Percentiles rank a stretch among this genome's conserved stretches.
Conservation (phyloP, 2,888 invertebrate species). For the Lydus trimaculatus region DNA sequence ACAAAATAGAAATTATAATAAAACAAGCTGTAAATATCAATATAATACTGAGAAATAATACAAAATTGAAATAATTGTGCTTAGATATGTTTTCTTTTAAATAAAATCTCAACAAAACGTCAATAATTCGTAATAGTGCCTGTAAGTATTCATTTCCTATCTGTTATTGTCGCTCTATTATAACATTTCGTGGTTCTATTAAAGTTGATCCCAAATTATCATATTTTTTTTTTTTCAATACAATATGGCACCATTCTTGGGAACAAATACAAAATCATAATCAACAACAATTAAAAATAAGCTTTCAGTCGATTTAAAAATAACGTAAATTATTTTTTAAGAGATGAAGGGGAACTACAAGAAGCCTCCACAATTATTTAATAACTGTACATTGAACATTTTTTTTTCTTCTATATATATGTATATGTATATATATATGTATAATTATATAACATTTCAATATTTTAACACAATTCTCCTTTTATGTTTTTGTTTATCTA, state of each 20-base stretch:
- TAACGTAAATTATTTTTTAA: not conserved
- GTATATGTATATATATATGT: conserved; percentile 29
- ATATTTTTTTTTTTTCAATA: not conserved
- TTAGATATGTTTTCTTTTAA: conserved; percentile 25
- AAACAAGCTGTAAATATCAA: not conserved
- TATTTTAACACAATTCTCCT: conserved; percentile 19
- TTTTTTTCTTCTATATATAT: conserved; percentile 26
- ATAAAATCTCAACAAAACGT: too few species aligned
- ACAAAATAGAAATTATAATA: not conserved
- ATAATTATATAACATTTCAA: conserved; percentile 26
- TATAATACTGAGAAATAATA: conserved; percentile 12
- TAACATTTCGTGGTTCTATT: conserved; percentile 10
- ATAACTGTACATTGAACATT: conserved; percentile 46
- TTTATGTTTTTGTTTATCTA: too few species aligned
- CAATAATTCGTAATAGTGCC: too few species aligned
- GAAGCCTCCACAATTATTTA: conserved; percentile 35
- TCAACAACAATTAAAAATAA: conserved; percentile 23
- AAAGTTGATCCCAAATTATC: conserved; percentile 17
- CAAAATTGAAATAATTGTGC: conserved; percentile 16
- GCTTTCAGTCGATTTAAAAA: not conserved
- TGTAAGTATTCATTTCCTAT: not conserved
- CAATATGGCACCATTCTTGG: not conserved
- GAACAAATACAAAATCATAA: conserved; percentile 20
- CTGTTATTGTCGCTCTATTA: conserved; percentile 23
- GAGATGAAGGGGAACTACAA: conserved; percentile 29